Evolutionary conservation across 2,888 invertebrate genomes (phyloP), one percentile per base, ranked within the genome.

Genomic region (Creontiades dilutus): DNA sequence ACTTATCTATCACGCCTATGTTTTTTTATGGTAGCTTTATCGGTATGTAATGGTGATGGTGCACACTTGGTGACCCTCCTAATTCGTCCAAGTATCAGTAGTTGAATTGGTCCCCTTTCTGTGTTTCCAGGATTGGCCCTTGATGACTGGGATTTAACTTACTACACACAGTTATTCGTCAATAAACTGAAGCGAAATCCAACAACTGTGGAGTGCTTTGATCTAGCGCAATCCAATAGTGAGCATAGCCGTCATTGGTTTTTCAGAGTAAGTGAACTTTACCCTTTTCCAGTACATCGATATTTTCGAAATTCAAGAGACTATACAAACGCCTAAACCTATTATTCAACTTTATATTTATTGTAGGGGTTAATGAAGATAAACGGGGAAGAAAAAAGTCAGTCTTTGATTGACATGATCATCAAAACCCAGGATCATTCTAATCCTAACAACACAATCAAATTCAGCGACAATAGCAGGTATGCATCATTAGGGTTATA

Each of bases 171-270:
- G 92, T 94, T 99, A 90, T 99, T 99, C 94, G 94, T 95, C 90
- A 95, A 96, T 91, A 96, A 96, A 92, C 93, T 98, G 28, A 96
- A 96, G 92, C 95, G 99, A 89, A 97, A 99, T 94, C 99, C 99
- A 27, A 99, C 99, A 0, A 98, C 97, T 93, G 99, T 99, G 0
- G 99, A 99, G 93, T 96, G 99, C 92, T 99, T 99, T 94, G 99
- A 99, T 94, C 95, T 99, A 92, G 99, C 99, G 3, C 99, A 99
- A 93, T 98, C 98, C 48, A 99, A 99, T 93, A 98, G 99, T 93
- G 99, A 99, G 93, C 99, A 99, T 93, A 98, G 98, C 91, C 95
- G 99, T 7, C 99, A 99, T 94, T 99, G 99, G 99, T 99, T 99
- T 94, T 99, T 99, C 94, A 97, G 97, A 92, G 95, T 95, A 91